phyloP scores from a whole-genome alignment of 2,113 vertebrate species.

The Elanus axillaris region DNA sequence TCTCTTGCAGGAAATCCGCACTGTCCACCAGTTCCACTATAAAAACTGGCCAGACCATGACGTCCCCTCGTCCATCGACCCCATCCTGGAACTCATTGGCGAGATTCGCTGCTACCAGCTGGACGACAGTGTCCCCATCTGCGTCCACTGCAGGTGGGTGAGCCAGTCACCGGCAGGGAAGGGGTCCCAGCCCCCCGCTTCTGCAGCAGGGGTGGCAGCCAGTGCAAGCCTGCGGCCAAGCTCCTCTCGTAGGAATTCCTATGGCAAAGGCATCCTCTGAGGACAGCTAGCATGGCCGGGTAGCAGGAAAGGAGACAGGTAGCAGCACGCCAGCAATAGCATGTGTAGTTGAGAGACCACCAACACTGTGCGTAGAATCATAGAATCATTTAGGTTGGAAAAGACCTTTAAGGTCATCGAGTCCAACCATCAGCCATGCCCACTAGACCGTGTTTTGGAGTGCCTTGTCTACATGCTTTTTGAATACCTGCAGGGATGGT shows the following conservation, averaged over 20 bases:
- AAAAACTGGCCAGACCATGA: constrained; percentile 95
- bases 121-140: constrained; percentile 82
- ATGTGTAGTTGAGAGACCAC: neutral
- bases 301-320: neutral
- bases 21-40: constrained; percentile 90
- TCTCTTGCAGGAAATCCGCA: constrained; percentile 71
- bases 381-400: no score
- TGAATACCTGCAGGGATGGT: no score
- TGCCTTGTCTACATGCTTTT: no score
- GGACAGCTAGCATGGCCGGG: neutral
- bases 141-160: constrained; percentile 94
- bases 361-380: neutral
- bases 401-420: no score
- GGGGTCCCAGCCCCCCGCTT: neutral
- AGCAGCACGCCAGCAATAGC: neutral
- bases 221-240: neutral
- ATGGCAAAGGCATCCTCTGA: neutral
- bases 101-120: constrained; percentile 84
- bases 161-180: neutral
- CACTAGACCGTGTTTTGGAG: no score
- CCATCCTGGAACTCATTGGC: constrained; percentile 86
- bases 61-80: constrained; percentile 84
- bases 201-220: neutral
- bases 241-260: neutral
- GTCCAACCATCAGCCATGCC: no score